Conservation (phyloP, 1,140 invertebrate genomes). For the Epicauta chinensis region DNA sequence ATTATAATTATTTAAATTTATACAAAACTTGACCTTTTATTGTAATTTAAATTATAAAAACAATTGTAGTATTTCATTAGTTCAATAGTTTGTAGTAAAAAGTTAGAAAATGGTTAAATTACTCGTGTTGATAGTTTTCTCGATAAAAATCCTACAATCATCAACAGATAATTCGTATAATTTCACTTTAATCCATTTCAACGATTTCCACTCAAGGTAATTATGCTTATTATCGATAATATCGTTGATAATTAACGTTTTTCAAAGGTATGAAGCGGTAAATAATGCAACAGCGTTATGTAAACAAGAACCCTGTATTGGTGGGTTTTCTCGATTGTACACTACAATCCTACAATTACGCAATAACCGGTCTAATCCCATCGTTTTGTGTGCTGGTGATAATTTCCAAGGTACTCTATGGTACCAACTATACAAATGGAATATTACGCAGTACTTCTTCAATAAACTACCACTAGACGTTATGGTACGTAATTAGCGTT, state of each 20-base stretch:
- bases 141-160: neutral
- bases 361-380: slow-evolving; percentile 50
- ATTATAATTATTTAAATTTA: neutral
- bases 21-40: neutral
- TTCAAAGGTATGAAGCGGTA: too few relatives aligned
- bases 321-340: slow-evolving; percentile 65
- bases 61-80: neutral
- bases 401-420: slow-evolving; percentile 81
- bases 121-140: neutral
- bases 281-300: slow-evolving; percentile 18
- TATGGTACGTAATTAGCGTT: slow-evolving; percentile 48
- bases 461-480: slow-evolving; percentile 69
- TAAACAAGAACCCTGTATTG: slow-evolving; percentile 41
- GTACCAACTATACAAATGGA: slow-evolving; percentile 72
- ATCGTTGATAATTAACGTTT: too few relatives aligned
- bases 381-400: slow-evolving; percentile 77
- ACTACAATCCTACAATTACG: slow-evolving; percentile 49
- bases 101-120: too few relatives aligned
- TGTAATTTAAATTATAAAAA: neutral
- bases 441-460: slow-evolving; percentile 66
- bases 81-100: too few relatives aligned
- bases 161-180: too few relatives aligned
- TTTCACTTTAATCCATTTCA: slow-evolving; percentile 30
- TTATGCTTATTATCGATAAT: too few relatives aligned
- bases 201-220: too few relatives aligned